Evolutionary conservation across 2,888 invertebrate species (phyloP).

Genomic region (Allophyes oxyacanthae): DNA sequence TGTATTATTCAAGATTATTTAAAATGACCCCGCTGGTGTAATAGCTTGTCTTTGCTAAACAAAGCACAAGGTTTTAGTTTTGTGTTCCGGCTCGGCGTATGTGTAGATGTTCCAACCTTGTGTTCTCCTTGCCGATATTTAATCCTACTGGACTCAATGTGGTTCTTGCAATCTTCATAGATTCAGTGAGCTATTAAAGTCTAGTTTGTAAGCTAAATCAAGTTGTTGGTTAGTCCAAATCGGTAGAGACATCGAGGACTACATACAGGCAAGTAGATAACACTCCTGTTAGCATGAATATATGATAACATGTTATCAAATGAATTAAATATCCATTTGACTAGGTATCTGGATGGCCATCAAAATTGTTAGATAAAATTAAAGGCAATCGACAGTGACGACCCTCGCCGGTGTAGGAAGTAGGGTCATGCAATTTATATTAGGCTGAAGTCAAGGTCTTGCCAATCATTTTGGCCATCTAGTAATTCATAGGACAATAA

Average conservation of each 20-base stretch:
- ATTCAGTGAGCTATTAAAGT: neutral
- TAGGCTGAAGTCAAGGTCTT: constrained; percentile 85
- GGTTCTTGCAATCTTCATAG: constrained; percentile 11
- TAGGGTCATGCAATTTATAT: constrained; percentile 85
- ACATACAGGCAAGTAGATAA: neutral
- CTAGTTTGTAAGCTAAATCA: too few species aligned
- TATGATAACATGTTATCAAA: constrained; percentile 16
- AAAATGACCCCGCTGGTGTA: constrained; percentile 50
- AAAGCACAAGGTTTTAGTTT: constrained; percentile 58
- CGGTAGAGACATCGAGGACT: neutral
- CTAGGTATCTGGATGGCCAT: constrained; percentile 58
- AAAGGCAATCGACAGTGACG: constrained; percentile 78
- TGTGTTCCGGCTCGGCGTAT: constrained; percentile 54
- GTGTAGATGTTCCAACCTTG: constrained; percentile 50
- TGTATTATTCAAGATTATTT: constrained; percentile 47
- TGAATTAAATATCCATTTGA: constrained; percentile 45
- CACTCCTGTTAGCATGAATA: constrained; percentile 15
- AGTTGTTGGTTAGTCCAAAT: too few species aligned
- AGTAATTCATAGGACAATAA: constrained; percentile 84
- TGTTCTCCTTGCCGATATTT: constrained; percentile 41
- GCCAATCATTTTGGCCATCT: constrained; percentile 85
- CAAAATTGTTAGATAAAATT: constrained; percentile 68
- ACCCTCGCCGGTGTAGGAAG: constrained; percentile 83
- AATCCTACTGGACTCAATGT: constrained; percentile 47
- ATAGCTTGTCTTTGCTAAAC: constrained; percentile 57